Conservation (phyloP, 2,113 vertebrate genomes). For the Menidia beryllina region DNA sequence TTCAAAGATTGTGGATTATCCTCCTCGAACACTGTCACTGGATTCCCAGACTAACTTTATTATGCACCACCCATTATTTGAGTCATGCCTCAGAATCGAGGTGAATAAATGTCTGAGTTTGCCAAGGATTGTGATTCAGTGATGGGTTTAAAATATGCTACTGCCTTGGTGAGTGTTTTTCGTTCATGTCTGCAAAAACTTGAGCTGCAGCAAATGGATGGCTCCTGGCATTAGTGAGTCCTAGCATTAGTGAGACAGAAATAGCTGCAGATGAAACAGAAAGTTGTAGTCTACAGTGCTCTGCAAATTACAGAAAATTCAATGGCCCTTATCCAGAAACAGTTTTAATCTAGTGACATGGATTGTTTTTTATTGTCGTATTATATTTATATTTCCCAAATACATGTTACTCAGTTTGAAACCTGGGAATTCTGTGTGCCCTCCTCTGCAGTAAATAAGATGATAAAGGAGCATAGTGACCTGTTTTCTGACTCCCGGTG, state of each 20-base stretch:
- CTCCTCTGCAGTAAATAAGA: constrained; percentile 86
- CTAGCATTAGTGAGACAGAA: no score
- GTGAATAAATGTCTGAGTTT: constrained; percentile 1
- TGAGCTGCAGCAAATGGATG: no score
- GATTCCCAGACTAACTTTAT: neutral
- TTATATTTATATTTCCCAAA: constrained; percentile 21
- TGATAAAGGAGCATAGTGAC: constrained; percentile 92
- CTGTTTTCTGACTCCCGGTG: constrained; percentile 95
- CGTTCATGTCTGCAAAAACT: constrained; percentile 6
- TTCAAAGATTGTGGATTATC: neutral
- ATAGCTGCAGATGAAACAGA: neutral
- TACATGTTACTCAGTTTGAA: constrained; percentile 33
- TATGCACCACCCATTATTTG: constrained; percentile 5
- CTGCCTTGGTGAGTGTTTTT: neutral
- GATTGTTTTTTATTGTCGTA: constrained; percentile 2
- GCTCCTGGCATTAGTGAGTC: neutral
- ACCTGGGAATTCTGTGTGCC: constrained; percentile 5
- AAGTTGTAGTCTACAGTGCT: neutral
- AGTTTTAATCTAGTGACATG: constrained; percentile 2
- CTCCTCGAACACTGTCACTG: neutral
- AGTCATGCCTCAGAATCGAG: neutral
- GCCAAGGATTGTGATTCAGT: constrained; percentile 1
- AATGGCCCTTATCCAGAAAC: neutral
- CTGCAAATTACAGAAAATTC: neutral
- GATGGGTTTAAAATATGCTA: neutral